A percentile compares a stretch with the other conserved stretches of the same genome.
phyloP scores from a whole-genome alignment of 2,888 invertebrate genomes.

The Melanchra persicariae region DNA sequence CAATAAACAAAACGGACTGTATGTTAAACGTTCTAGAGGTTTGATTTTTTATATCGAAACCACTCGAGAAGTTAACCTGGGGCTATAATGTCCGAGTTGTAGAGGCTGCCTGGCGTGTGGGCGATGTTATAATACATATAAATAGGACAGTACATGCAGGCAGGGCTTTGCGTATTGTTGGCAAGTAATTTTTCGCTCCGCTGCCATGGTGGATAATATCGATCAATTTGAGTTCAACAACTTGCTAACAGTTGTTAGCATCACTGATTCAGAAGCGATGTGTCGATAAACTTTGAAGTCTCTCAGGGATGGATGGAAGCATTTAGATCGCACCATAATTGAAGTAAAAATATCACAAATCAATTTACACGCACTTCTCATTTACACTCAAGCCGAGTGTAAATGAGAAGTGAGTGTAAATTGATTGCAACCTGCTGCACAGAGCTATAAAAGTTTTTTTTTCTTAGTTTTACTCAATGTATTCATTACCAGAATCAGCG shows the following conservation, averaged over 20 bases:
- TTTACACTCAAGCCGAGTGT: too few relatives aligned
- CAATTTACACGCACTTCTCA: too few relatives aligned
- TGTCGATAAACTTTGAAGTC: slow-evolving; percentile 7
- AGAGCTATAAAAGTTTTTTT: not conserved
- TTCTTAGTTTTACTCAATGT: not conserved
- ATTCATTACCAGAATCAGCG: slow-evolving; percentile 8
- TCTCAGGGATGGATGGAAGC: too few relatives aligned
- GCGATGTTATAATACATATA: slow-evolving; percentile 47
- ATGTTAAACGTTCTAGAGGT: slow-evolving; percentile 36
- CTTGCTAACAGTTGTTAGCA: slow-evolving; percentile 21
- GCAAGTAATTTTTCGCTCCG: slow-evolving; percentile 54
- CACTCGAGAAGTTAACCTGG: slow-evolving; percentile 44
- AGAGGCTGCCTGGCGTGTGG: slow-evolving; percentile 55
- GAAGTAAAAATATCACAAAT: too few relatives aligned
- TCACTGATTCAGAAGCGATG: slow-evolving; percentile 24
- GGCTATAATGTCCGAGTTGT: slow-evolving; percentile 27
- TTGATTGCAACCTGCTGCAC: too few relatives aligned
- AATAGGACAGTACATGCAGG: slow-evolving; percentile 38
- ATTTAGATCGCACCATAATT: too few relatives aligned
- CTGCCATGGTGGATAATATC: slow-evolving; percentile 44
- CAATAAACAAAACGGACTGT: slow-evolving; percentile 50
- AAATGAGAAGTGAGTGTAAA: too few relatives aligned
- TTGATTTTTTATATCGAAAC: slow-evolving; percentile 50
- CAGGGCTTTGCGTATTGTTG: slow-evolving; percentile 30
- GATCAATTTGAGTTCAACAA: slow-evolving; percentile 50